Conservation (phyloP, 2,888 invertebrate genomes). For the Julus scandinavius region DNA sequence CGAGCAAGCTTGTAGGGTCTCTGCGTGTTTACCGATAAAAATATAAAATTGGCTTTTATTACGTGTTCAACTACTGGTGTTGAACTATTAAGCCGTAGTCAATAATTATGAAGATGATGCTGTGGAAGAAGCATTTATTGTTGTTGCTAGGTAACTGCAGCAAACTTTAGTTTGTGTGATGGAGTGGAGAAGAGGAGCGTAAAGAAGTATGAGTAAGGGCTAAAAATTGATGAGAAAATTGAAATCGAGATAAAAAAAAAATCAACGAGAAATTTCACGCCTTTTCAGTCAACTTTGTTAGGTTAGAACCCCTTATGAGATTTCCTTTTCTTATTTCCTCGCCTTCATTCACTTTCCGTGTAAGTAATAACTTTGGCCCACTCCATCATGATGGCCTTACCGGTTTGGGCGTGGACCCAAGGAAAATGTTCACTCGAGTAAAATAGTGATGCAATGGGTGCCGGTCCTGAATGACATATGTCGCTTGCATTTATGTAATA, state of each 20-base stretch:
- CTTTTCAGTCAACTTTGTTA: background rate
- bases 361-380: background rate
- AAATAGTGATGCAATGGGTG: slow-evolving; percentile 9
- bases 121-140: background rate
- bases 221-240: background rate
- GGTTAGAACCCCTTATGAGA: slow-evolving; percentile 1
- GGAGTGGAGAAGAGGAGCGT: background rate
- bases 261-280: background rate
- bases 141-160: background rate
- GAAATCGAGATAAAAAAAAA: background rate
- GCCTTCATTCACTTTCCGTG: background rate
- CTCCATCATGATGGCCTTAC: slow-evolving; percentile 18
- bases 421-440: slow-evolving; percentile 1
- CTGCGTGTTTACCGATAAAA: background rate
- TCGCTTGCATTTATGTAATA: background rate
- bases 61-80: background rate
- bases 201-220: background rate
- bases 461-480: slow-evolving; percentile 9
- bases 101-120: slow-evolving; percentile 18
- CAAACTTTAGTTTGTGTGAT: background rate
- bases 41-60: background rate
- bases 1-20: background rate
- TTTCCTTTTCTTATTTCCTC: background rate
- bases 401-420: slow-evolving; percentile 3
- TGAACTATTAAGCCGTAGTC: background rate